phyloP scores from a whole-genome alignment of 2,113 vertebrate genomes.

The mouse (Mus musculus) region DNA sequence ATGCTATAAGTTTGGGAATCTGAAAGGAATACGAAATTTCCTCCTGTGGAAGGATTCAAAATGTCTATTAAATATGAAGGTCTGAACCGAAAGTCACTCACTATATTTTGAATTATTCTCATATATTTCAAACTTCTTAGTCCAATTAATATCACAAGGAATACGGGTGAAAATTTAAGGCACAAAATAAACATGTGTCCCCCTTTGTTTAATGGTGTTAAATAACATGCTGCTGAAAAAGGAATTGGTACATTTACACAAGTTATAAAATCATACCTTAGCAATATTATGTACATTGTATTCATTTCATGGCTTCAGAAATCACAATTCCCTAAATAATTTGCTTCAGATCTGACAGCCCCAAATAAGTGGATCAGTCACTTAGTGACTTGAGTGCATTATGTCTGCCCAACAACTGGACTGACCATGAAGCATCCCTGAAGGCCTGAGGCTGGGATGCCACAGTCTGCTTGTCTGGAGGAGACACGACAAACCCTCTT shows the following conservation, averaged over 20 bases:
- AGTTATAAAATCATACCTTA: slow-evolving; percentile 19
- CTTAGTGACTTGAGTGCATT: background rate
- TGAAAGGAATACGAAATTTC: background rate
- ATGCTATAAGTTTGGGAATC: background rate
- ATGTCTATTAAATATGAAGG: background rate
- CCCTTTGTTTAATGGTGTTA: background rate
- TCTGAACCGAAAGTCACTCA: background rate
- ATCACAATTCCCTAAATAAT: slow-evolving; percentile 16
- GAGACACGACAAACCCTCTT: background rate
- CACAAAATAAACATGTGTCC: background rate
- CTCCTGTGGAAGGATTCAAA: background rate
- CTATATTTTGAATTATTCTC: slow-evolving; percentile 9
- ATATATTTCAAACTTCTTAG: background rate
- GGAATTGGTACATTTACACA: background rate
- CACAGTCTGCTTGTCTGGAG: background rate
- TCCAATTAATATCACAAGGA: background rate
- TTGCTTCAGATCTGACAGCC: background rate
- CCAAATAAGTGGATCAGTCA: background rate
- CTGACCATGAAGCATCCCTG: background rate
- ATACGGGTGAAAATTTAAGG: background rate
- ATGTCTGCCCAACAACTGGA: background rate
- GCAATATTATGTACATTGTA: background rate
- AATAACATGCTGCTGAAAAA: background rate
- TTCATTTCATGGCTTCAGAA: background rate
- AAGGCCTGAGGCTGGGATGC: background rate